Base-by-base conservation (phyloP, 2,113 vertebrate genomes). In the Notarius lentiginosus region DNA sequence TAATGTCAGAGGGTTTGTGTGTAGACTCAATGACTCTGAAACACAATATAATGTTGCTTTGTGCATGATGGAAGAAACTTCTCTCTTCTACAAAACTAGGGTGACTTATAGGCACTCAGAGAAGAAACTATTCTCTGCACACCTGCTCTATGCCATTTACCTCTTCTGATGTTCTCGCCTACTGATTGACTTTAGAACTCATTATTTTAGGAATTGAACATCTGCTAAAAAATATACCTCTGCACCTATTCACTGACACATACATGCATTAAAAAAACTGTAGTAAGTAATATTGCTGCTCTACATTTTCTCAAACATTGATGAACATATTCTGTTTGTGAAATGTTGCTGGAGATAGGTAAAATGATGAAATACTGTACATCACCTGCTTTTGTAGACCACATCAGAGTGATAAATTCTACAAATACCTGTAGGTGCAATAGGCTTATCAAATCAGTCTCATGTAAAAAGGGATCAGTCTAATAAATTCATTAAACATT, bases 161-260 rank as follows among this genome's bases (percentile, higher is more conserved):
- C 66, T 86, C 81, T 47, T 75, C 70, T 76, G 80, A 83, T 76
- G 86, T 65, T 53, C 34, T 30, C 58, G 58, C n/a, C 2, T 61
- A 55, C 51, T 68, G 68, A 82, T 49, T 58, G 34, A 41, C 84
- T 68, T 83, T 80, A 55, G 56, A 88, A 83, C 86, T 63, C 51
- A 8, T 65, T 83, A 86, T 85, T 89, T 89, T 58, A 60, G 80
- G 79, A 86, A 77, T 65, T 30, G 70, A 58, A 77, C 70, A 76
- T 87, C 86, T 87, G 80, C 81, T 87, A 65, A n/a, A 30, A 60
- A 27, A 66, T 11, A 41, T 58, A 60, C 24, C 27, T 18, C 34
- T 22, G 68, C 41, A 75, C 24, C 49, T 68, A 51, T 24, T 22
- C 77, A n/a, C 79, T 87, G 80, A 87, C 70, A 72, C 49, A 80